A percentile compares a stretch with the other conserved stretches of the same genome.
Conservation (phyloP, 2,888 invertebrate species). For the Diaprepes abbreviatus region DNA sequence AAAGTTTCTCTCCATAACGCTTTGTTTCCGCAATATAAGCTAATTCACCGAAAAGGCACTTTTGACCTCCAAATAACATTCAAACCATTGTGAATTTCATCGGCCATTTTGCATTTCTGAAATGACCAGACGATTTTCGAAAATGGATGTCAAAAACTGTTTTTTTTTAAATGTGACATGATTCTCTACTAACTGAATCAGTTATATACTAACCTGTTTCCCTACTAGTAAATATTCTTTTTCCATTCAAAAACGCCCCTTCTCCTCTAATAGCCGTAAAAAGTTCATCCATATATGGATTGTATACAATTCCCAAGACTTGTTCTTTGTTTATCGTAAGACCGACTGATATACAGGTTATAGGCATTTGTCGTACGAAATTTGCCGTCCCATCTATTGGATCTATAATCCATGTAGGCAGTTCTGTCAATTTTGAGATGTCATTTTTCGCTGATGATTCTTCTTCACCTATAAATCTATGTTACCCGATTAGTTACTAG, state of each 20-base stretch:
- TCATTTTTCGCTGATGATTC: conserved; percentile 65
- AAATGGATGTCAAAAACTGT: no score
- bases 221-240: conserved; percentile 71
- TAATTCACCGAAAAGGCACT: no score
- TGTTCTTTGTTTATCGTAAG: conserved; percentile 71
- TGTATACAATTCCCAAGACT: conserved; percentile 80
- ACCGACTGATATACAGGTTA: conserved; percentile 76
- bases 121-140: no score
- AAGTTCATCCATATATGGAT: conserved; percentile 78
- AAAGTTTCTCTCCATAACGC: no score
- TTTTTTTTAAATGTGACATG: no score
- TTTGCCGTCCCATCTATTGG: conserved; percentile 91
- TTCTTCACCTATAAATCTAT: conserved; percentile 87
- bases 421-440: conserved; percentile 75
- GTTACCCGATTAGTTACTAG: no score
- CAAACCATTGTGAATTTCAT: no score
- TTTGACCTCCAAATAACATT: no score
- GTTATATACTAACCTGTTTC: conserved; percentile 67
- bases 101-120: no score
- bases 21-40: no score
- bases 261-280: conserved; percentile 79
- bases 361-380: conserved; percentile 80
- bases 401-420: conserved; percentile 88
- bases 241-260: conserved; percentile 83
- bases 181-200: no score